phyloP scores from a whole-genome alignment of 2,888 invertebrate genomes.

The Lordiphosa andalusiaca region DNA sequence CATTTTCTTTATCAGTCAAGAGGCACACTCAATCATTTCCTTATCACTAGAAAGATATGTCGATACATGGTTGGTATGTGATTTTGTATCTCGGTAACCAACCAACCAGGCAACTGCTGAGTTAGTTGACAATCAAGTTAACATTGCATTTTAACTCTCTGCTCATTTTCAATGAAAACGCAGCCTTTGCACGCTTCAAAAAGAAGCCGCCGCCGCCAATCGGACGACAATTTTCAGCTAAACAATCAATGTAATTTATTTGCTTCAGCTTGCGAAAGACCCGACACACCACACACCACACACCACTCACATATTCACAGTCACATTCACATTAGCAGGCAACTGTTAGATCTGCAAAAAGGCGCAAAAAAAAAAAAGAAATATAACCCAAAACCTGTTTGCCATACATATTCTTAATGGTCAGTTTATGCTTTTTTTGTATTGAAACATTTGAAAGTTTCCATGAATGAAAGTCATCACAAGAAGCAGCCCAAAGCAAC shows the following conservation, averaged over 20 bases:
- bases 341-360: conserved; percentile 43
- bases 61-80: conserved; percentile 10
- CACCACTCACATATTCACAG: conserved; percentile 16
- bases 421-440: conserved; percentile 22
- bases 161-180: background rate
- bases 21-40: no score
- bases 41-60: no score
- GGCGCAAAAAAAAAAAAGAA: no score
- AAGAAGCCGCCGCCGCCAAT: conserved; percentile 12
- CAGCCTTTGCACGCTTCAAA: conserved; percentile 12
- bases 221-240: conserved; percentile 40
- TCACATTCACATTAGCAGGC: conserved; percentile 39
- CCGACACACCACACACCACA: conserved; percentile 7
- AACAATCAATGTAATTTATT: conserved; percentile 70
- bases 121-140: conserved; percentile 40
- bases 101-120: background rate
- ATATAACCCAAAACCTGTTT: conserved; percentile 27
- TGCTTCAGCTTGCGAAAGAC: conserved; percentile 56
- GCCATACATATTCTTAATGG: conserved; percentile 49
- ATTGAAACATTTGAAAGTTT: conserved; percentile 60
- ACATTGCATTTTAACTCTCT: background rate
- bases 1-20: no score
- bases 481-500: conserved; percentile 21
- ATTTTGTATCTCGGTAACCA: no score
- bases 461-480: conserved; percentile 67